Percentiles rank a stretch among this genome's conserved stretches.
Evolutionary conservation across 2,113 vertebrate species (phyloP).

Genomic region (Tetraodon nigroviridis): DNA sequence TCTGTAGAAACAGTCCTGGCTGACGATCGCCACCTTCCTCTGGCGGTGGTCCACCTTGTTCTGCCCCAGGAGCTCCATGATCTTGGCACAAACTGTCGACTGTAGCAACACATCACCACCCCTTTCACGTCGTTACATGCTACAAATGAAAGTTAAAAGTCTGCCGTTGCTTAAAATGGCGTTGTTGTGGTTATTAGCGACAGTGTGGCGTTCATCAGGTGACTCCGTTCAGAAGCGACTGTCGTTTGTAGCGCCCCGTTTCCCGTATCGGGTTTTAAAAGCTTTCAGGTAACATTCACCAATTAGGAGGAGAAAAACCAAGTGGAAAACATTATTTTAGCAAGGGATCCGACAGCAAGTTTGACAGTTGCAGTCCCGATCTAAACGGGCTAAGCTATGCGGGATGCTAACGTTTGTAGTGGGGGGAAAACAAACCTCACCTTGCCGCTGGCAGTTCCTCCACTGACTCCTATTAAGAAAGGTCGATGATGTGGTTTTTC

Average conservation of each 20-base stretch:
- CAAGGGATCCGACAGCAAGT: slow-evolving; percentile 19
- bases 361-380: slow-evolving; percentile 13
- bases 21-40: slow-evolving; percentile 89
- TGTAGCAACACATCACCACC: slow-evolving; percentile 41
- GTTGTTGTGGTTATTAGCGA: too few relatives aligned
- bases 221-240: too few relatives aligned
- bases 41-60: slow-evolving; percentile 91
- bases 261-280: background rate
- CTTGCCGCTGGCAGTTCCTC: slow-evolving; percentile 92
- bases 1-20: slow-evolving; percentile 94
- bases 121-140: background rate
- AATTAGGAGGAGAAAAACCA: background rate
- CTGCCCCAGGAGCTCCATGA: slow-evolving; percentile 97
- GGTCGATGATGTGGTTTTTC: slow-evolving; percentile 80
- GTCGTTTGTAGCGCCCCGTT: too few relatives aligned
- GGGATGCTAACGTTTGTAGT: slow-evolving; percentile 10
- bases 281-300: background rate
- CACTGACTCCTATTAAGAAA: slow-evolving; percentile 91
- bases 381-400: slow-evolving; percentile 29
- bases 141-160: too few relatives aligned
- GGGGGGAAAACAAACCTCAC: background rate
- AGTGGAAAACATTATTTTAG: background rate
- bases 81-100: slow-evolving; percentile 98
- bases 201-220: too few relatives aligned
- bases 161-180: too few relatives aligned